Evolutionary conservation across 2,888 invertebrate genomes (phyloP), one percentile per base, ranked within the genome.

Genomic region (Anorthoa munda): DNA sequence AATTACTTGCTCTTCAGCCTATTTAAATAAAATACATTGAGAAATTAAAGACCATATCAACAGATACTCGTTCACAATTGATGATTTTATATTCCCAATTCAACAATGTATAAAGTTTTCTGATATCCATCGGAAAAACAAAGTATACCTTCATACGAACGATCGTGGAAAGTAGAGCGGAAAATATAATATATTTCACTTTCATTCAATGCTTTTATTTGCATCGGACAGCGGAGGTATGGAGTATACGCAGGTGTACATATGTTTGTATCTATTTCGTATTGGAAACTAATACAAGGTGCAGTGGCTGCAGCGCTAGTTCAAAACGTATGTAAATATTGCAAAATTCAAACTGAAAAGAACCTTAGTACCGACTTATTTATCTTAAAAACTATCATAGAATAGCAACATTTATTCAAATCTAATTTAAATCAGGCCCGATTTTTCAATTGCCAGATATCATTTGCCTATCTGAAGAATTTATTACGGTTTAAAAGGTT

Each of bases 171-270:
- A 68, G 46, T 80, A 45, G 68, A 80, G 68, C 68, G 80, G 68
- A 74, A 78, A 74, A 78, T 79, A 68, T 73, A 23, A 79, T 79
- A 72, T 72, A 39, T 73, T 73, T 79, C 79, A 74, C 80, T 79
- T 79, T 74, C 74, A 60, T 79, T 67, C 46, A 59, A 55, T 18
- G 67, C 67, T 74, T 73, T 73, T 78, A 73, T 82, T 82, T 77
- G 79, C 55, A 53, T 67, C 55, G 59, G 48, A n/a, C 50, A 59
- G 18, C 55, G 21, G 53, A 18, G 26, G 13, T 63, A 39, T 64
- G 48, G 39, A 63, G 21, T 53, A 45, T 31, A 55, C 46, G 26
- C 50, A 26, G 13, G 18, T 56, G 26, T 76, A 21, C 17, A 26
- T 63, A 48, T 75, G 50, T n/a, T 72, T 72, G 46, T 55, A 72